phyloP scores from a whole-genome alignment of 2,888 invertebrate species.

The Microctonus aethiopoides region DNA sequence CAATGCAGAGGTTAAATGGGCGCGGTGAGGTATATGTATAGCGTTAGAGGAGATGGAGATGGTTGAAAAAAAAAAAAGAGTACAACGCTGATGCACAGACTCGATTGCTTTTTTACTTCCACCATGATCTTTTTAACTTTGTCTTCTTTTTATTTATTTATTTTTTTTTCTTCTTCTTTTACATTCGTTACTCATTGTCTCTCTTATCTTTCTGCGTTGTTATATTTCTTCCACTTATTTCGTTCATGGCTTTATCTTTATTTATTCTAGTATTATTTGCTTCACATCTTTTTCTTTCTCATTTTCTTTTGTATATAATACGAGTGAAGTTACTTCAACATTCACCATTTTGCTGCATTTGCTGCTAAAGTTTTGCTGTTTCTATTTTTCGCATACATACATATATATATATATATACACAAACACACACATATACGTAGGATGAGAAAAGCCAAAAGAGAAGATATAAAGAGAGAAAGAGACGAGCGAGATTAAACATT shows the following conservation, averaged over 20 bases:
- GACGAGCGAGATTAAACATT: constrained; percentile 65
- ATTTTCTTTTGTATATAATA: constrained; percentile 18
- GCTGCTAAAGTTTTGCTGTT: neutral
- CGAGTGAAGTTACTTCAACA: neutral
- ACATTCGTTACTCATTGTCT: constrained; percentile 25
- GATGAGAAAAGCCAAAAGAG: constrained; percentile 40
- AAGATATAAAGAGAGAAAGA: constrained; percentile 37
- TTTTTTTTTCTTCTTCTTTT: constrained; percentile 14
- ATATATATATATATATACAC: too few species aligned
- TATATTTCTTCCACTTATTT: constrained; percentile 33
- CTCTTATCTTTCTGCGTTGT: constrained; percentile 20
- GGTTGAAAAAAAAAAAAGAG: constrained; percentile 31
- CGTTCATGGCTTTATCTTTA: constrained; percentile 13
- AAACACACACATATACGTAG: too few species aligned
- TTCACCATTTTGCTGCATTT: neutral
- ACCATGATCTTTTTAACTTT: constrained; percentile 38
- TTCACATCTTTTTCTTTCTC: constrained; percentile 34
- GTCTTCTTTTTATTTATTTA: constrained; percentile 15
- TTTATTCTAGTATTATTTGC: constrained; percentile 24
- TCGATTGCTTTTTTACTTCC: constrained; percentile 66
- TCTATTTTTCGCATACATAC: constrained; percentile 34
- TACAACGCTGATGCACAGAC: constrained; percentile 59
- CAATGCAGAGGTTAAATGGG: constrained; percentile 68
- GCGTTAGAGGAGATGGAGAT: constrained; percentile 30
- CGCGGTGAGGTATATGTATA: constrained; percentile 26